Conservation (phyloP, 2,113 vertebrate genomes). For the Saccopteryx leptura region DNA sequence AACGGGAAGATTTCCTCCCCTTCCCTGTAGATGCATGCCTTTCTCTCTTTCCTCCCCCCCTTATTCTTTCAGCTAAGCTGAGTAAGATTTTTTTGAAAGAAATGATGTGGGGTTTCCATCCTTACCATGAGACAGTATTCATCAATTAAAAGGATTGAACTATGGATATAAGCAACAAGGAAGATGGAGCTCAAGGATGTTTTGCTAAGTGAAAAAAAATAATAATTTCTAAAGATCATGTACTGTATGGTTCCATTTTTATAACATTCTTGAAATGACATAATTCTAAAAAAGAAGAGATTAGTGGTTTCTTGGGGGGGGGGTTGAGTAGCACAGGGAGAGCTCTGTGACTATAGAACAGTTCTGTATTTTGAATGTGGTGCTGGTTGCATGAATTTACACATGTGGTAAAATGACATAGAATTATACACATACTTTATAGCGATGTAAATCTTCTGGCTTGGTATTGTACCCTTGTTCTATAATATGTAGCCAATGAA, state of each 20-base stretch:
- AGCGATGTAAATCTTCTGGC: neutral
- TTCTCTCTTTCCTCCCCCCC: neutral
- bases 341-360: neutral
- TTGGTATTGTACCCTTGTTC: neutral
- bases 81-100: slow-evolving; percentile 11
- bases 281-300: neutral
- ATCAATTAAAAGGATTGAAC: neutral
- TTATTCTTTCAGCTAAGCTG: neutral
- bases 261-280: neutral
- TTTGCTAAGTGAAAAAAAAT: neutral
- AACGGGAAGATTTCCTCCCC: neutral
- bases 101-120: neutral
- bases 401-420: neutral
- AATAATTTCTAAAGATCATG: neutral
- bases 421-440: neutral
- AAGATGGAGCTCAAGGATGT: neutral
- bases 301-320: neutral
- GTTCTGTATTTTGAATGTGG: neutral
- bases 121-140: neutral
- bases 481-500: neutral
- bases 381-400: neutral
- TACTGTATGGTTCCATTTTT: neutral
- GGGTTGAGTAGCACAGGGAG: neutral
- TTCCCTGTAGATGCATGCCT: neutral
- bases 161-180: neutral